These are phyloP conservation scores for Cherax destructor DNA, from an alignment of 1,140 invertebrate species.

Conservation along the genomic window DNA sequence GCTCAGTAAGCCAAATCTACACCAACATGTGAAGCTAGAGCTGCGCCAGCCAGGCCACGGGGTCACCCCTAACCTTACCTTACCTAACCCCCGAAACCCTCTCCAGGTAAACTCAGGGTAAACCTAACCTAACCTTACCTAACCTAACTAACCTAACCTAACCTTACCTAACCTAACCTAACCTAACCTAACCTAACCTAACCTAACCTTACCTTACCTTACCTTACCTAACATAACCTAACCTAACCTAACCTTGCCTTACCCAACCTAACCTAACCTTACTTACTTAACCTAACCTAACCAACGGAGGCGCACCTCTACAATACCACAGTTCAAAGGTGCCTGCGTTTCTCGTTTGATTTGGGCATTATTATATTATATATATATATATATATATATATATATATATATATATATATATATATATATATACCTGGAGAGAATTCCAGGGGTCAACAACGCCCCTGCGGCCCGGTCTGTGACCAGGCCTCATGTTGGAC, in stretches of 20 bases:
- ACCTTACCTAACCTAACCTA: constrained; percentile 1
- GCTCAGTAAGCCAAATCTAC: background rate
- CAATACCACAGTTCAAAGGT: no score
- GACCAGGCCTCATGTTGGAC: no score
- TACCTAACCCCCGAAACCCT: background rate
- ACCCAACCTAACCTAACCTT: background rate
- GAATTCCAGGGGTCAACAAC: no score
- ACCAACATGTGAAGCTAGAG: background rate
- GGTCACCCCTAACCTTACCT: constrained; percentile 2
- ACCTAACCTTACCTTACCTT: background rate
- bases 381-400: no score
- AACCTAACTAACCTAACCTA: background rate
- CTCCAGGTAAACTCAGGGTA: no score
- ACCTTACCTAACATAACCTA: background rate
- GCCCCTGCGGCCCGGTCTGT: no score
- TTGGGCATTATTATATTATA: no score
- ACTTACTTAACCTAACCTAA: background rate
- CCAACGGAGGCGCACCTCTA: no score
- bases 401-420: no score
- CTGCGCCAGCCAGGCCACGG: background rate
- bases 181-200: background rate
- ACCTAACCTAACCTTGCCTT: background rate
- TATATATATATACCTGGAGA: no score
- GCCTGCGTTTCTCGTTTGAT: no score
- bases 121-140: no score